Evolutionary conservation across 1,140 invertebrate species (phyloP).

Genomic region (Subanguina moxae): DNA sequence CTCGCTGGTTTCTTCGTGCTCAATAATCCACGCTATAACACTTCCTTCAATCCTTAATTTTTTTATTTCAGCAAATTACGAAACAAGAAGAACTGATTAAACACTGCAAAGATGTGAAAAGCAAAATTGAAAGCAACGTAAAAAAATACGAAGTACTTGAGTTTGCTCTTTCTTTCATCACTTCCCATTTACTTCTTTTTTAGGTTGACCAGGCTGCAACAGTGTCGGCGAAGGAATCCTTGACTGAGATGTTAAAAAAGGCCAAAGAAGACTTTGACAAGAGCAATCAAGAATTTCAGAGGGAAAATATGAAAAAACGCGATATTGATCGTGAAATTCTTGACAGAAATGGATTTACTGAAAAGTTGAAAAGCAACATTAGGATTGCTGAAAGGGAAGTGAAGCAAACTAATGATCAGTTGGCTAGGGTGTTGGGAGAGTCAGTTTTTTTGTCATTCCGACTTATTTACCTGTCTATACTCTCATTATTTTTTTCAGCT

Average conservation of each 20-base stretch:
- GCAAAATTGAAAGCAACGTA: no score
- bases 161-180: no score
- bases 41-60: no score
- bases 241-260: neutral
- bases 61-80: no score
- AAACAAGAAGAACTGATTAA: no score
- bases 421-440: conserved; percentile 16
- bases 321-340: neutral
- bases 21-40: no score
- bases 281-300: conserved; percentile 2
- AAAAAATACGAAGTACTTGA: no score
- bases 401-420: conserved; percentile 4
- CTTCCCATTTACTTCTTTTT: no score
- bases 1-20: no score
- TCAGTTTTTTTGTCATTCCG: neutral
- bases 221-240: no score
- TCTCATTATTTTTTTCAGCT: conserved; percentile 17
- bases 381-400: conserved; percentile 11
- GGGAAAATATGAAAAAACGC: neutral
- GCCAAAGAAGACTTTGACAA: neutral
- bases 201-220: no score
- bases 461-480: neutral
- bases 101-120: no score
- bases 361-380: conserved; percentile 1
- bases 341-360: neutral